Percentiles rank a stretch among this genome's conserved stretches.
phyloP scores from a whole-genome alignment of 2,888 invertebrate species.

The Marronus borbonicus region DNA sequence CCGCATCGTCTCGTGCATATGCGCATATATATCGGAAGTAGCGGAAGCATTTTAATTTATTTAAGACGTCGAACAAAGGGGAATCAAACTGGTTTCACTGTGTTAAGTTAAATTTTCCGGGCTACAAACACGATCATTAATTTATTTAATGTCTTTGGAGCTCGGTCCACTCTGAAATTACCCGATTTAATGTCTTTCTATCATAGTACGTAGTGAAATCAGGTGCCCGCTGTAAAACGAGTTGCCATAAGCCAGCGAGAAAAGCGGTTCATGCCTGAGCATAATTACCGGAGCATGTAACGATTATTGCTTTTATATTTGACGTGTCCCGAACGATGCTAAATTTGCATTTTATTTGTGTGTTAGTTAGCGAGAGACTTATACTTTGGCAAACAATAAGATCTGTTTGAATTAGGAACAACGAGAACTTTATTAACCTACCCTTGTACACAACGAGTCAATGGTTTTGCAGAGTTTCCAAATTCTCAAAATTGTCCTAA shows the following conservation, averaged over 20 bases:
- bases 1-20: neutral
- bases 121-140: conserved; percentile 62
- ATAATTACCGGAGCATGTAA: conserved; percentile 62
- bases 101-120: conserved; percentile 60
- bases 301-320: conserved; percentile 57
- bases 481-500: no score
- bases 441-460: neutral
- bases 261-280: conserved; percentile 60
- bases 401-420: neutral
- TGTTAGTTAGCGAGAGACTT: neutral
- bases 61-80: conserved; percentile 47
- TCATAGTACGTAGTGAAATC: conserved; percentile 63
- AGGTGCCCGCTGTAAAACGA: conserved; percentile 62
- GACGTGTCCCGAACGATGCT: conserved; percentile 54
- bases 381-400: no score
- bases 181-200: conserved; percentile 60
- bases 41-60: conserved; percentile 34
- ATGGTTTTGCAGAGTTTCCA: no score
- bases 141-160: conserved; percentile 61
- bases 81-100: conserved; percentile 47
- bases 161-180: conserved; percentile 58
- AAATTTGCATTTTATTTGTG: conserved; percentile 48
- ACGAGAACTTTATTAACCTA: conserved; percentile 5
- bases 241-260: conserved; percentile 59
- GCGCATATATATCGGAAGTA: conserved; percentile 7